phyloP scores from a whole-genome alignment of 1,140 invertebrate genomes.

The Drosophila leontia region DNA sequence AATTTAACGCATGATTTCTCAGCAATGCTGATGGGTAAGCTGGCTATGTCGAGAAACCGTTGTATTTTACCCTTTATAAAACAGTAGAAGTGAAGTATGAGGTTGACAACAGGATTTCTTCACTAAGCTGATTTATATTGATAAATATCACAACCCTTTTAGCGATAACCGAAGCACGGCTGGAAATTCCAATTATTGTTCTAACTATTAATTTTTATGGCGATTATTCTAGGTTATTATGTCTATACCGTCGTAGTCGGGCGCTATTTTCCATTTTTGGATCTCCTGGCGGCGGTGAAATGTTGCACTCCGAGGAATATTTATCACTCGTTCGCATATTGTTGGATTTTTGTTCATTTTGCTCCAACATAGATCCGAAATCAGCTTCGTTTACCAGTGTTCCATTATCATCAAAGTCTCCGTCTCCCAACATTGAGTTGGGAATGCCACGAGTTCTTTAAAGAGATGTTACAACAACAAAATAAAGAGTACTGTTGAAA shows the following conservation, averaged over 20 bases:
- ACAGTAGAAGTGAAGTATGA: background rate
- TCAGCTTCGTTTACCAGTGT: slow-evolving; percentile 64
- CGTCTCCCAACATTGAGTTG: slow-evolving; percentile 54
- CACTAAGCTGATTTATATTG: background rate
- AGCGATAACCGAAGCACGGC: slow-evolving; percentile 13
- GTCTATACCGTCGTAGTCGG: slow-evolving; percentile 79
- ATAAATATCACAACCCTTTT: slow-evolving; percentile 8
- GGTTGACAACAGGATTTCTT: slow-evolving; percentile 1
- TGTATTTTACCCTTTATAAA: background rate
- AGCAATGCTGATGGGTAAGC: background rate
- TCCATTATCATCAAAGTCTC: slow-evolving; percentile 68
- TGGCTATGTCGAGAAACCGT: background rate
- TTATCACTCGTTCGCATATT: slow-evolving; percentile 40
- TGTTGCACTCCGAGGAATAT: slow-evolving; percentile 58
- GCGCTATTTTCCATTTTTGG: slow-evolving; percentile 83
- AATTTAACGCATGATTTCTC: too few species aligned
- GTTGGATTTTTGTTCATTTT: slow-evolving; percentile 28
- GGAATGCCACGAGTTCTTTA: slow-evolving; percentile 66
- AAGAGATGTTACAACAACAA: background rate
- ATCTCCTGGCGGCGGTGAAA: slow-evolving; percentile 80
- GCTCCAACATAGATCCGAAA: slow-evolving; percentile 3
- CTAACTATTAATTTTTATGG: slow-evolving; percentile 5
- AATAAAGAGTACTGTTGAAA: background rate
- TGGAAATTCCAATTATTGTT: background rate
- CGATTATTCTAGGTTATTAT: slow-evolving; percentile 79